Evolutionary conservation across 2,888 invertebrate species (phyloP).

Genomic region (Acrocyrtus sp.): DNA sequence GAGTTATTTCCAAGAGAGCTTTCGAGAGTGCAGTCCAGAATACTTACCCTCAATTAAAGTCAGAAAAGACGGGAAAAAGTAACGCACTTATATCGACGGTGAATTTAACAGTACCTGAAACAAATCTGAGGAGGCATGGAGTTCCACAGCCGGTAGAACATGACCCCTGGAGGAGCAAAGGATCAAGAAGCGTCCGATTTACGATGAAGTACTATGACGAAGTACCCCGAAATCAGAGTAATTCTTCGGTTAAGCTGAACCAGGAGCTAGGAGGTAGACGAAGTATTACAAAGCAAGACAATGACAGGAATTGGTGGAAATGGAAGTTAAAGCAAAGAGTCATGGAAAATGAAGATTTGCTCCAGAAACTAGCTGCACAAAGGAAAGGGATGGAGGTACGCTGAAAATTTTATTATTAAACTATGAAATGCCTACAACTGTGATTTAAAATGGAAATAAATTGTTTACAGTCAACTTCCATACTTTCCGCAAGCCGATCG

Average conservation of each 20-base stretch:
- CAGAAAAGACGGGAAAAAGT: neutral
- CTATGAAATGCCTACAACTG: too few relatives aligned
- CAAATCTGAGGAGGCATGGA: too few relatives aligned
- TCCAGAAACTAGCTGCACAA: constrained; percentile 25
- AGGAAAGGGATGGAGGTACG: constrained; percentile 22
- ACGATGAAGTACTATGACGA: neutral
- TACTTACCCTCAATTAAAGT: constrained; percentile 1
- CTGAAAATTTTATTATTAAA: too few relatives aligned
- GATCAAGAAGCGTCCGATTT: constrained; percentile 16
- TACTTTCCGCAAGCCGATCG: too few relatives aligned
- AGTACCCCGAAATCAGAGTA: neutral
- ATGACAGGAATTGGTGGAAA: constrained; percentile 29
- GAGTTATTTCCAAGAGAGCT: constrained; percentile 5
- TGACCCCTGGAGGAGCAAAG: constrained; percentile 14
- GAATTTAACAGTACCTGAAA: neutral
- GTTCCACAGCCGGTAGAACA: too few relatives aligned
- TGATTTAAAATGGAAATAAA: too few relatives aligned
- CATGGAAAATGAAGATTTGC: constrained; percentile 27
- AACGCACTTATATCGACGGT: neutral
- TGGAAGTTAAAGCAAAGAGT: constrained; percentile 34
- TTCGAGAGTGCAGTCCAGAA: neutral
- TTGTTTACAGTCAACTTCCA: too few relatives aligned
- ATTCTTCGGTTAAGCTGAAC: too few relatives aligned
- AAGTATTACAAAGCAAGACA: constrained; percentile 17
- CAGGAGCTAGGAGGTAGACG: too few relatives aligned